Evolutionary conservation across 2,113 vertebrate genomes (phyloP).

Genomic region (Corythoichthys intestinalis): DNA sequence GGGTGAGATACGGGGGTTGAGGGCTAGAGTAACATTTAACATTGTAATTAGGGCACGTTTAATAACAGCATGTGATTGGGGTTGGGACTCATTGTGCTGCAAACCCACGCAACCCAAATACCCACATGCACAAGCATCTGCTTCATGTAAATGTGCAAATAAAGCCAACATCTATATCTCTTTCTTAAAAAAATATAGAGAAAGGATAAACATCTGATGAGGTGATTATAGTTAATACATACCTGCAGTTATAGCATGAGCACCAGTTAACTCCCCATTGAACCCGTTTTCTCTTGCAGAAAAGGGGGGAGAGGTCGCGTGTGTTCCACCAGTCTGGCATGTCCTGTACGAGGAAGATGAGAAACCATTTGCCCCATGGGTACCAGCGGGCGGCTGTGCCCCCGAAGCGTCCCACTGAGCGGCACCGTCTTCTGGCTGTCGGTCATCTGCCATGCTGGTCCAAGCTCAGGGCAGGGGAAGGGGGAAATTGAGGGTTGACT

Average conservation of each 20-base stretch:
- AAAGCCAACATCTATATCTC: not conserved
- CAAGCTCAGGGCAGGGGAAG: constrained; percentile 49
- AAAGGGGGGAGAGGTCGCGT: constrained; percentile 70
- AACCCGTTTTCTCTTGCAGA: constrained; percentile 90
- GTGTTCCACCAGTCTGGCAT: constrained; percentile 72
- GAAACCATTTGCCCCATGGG: constrained; percentile 89
- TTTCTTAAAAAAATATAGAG: not conserved
- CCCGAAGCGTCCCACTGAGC: constrained; percentile 88
- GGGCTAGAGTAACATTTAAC: constrained; percentile 32
- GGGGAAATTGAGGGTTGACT: constrained; percentile 19
- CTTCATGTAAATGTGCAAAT: not conserved
- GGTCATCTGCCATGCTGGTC: constrained; percentile 87
- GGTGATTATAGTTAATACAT: constrained; percentile 36
- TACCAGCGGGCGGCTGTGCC: constrained; percentile 78
- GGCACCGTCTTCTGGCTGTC: constrained; percentile 84
- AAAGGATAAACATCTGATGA: not conserved
- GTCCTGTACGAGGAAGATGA: constrained; percentile 83
- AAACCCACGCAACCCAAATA: constrained; percentile 15
- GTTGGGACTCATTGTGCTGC: constrained; percentile 20
- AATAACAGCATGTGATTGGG: constrained; percentile 53
- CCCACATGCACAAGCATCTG: constrained; percentile 3
- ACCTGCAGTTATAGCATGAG: constrained; percentile 91
- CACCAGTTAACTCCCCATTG: constrained; percentile 84
- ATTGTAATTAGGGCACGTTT: constrained; percentile 55
- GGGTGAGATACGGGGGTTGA: constrained; percentile 10